A percentile compares a stretch with the other conserved stretches of the same genome.
Conservation (phyloP, 2,113 vertebrate species). For the Ceyx cyanopectus region DNA sequence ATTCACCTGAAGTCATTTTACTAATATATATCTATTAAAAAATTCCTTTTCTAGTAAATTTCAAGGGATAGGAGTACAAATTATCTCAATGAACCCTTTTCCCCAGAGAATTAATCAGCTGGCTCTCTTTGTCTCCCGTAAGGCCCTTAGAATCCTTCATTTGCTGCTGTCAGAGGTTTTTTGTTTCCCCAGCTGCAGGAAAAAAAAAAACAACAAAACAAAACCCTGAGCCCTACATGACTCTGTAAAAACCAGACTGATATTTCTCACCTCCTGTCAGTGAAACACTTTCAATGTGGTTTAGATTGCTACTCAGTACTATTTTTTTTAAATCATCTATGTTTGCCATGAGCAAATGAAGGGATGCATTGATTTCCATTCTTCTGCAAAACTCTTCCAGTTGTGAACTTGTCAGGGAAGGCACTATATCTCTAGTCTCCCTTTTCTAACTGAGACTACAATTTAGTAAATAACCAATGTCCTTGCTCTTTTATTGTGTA, state of each 20-base stretch:
- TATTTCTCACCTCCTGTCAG: neutral
- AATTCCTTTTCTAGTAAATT: neutral
- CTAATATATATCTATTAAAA: neutral
- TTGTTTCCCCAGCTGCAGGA: neutral
- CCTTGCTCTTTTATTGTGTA: neutral
- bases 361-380: neutral
- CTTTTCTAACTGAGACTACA: neutral
- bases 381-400: neutral
- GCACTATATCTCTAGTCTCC: neutral
- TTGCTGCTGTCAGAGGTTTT: neutral
- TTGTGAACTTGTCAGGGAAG: neutral
- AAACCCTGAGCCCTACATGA: neutral
- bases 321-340: neutral
- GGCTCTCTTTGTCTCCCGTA: fast-evolving
- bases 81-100: neutral
- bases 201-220: neutral
- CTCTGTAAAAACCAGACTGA: neutral
- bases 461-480: neutral
- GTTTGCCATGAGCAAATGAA: neutral
- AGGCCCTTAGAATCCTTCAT: neutral
- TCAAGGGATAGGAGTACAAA: neutral
- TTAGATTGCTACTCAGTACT: neutral
- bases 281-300: neutral
- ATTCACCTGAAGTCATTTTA: neutral
- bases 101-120: neutral